These are phyloP conservation scores for Ganaspis sp. DNA, from an alignment of 1,140 invertebrate species.

Conservation along the genomic window DNA sequence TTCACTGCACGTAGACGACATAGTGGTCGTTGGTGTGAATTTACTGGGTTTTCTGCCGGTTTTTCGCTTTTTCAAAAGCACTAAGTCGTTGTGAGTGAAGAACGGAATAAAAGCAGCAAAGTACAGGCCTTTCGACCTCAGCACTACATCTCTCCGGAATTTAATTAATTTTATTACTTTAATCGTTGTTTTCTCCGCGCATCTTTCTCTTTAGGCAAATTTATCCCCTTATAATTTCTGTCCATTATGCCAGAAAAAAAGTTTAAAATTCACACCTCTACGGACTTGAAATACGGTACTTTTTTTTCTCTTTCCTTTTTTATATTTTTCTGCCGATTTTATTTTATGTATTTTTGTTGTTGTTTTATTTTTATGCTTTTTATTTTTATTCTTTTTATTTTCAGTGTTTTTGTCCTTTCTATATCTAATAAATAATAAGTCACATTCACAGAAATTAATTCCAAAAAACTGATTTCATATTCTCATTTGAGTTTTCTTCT, in stretches of 20 bases:
- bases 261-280: too few relatives aligned
- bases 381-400: too few relatives aligned
- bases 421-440: too few relatives aligned
- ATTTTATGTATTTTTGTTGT: too few relatives aligned
- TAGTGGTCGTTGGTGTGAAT: conserved; percentile 12
- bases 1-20: conserved; percentile 16
- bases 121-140: background rate
- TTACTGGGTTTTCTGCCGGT: background rate
- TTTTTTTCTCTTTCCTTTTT: too few relatives aligned
- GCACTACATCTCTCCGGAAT: background rate
- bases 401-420: too few relatives aligned
- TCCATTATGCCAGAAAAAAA: background rate
- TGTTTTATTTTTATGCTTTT: too few relatives aligned
- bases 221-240: background rate
- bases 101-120: background rate
- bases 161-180: background rate
- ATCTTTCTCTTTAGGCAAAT: background rate
- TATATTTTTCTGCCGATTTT: too few relatives aligned
- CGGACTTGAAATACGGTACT: too few relatives aligned
- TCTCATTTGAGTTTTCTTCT: too few relatives aligned
- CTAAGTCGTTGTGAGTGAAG: background rate
- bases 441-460: too few relatives aligned
- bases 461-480: too few relatives aligned
- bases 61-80: background rate
- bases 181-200: background rate